Base-by-base conservation (phyloP, 2,113 vertebrate genomes). In the Benitochromis conjunctus region DNA sequence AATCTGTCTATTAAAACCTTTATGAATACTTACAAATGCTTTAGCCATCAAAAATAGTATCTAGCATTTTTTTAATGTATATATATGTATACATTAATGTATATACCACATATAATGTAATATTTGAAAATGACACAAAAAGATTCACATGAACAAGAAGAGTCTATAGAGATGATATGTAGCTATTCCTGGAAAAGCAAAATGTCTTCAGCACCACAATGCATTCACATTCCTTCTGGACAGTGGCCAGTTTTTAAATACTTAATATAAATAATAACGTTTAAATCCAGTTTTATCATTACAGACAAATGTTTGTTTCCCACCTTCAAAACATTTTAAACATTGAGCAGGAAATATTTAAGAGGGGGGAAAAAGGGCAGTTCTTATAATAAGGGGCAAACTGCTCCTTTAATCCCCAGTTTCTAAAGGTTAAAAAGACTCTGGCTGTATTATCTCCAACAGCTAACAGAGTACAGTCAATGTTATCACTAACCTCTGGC, bases 141-240 rank as follows among this genome's bases (percentile, higher is more conserved):
- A 26, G 26, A 26, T 26, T 26, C 26, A 26, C 26, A 26, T 26
- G 26, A 64, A 64, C 60, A 36, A 64, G 60, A 36, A 18, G 18
- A n/a, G 58, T 9, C 2, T n/a, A 62, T 0, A 62, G 0, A 0
- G 5, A 62, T n/a, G 1, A 4, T 29, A 4, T 29, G 29, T 29
- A 29, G 58, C 58, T 62, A 1, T 64, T 64, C 9, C 36, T 64
- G 31, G 31, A 36, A 64, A 64, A 7, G n/a, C 58, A n/a, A 36
- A 60, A n/a, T 18, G 0, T 64, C 60, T 38, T 64, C 6, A 12
- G 1, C 60, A 64, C 6, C 34, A 64, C 19, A 0, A 5, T 38
- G 31, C 34, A 64, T 1, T 38, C 31, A 38, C 34, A 38, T 38
- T 64, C 10, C 41, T 48, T 18, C 24, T 18, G 41, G 41, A 19